Evolutionary conservation across 2,797 vertebrate species (phyloP), one percentile per base, ranked within the genome.

Genomic region (Urosaurus nigricauda): DNA sequence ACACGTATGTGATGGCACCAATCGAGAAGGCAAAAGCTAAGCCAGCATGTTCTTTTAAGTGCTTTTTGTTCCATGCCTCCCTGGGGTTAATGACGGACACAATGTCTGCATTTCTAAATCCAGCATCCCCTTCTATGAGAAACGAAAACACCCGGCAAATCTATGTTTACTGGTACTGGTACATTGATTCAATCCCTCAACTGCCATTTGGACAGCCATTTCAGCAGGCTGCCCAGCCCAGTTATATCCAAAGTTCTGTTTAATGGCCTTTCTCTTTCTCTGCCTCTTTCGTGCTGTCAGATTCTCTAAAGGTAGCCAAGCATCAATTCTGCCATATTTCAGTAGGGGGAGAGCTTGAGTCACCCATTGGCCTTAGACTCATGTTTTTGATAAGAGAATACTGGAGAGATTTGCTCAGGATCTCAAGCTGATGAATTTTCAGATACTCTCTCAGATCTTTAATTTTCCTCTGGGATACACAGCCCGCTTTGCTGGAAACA

Each of bases 271-370:
- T 88, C 24, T 14, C 17, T 56, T 24, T 37, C 40, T 77, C 21
- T 60, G 14, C 21, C 35, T 60, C 79, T 21, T 60, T 26, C 29
- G n/a, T 68, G 79, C 37, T 75, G 29, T 5, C 0, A 0, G 9
- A 60, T 2, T n/a, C 14, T 2, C 47, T 35, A 77, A 29, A 24
- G 35, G 26, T 5, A 5, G 0, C 6, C 40, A 40, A 87, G 47
- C 84, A 75, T 35, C 79, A 65, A 51, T 83, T 51, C 1, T 60
- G 83, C 53, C 0, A 0, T 79, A 37, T 3, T 11, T 93, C 95
- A 79, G 90, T 94, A 96, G 95, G 92, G 94, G 95, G 96, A 92
- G 96, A 92, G 90, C 89, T 95, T 94, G 11, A 91, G 79, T 84
- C 37, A 83, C 83, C 51, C 73, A 0, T 4, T 2, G 19, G 26